These are phyloP conservation scores for Synodontis membranacea DNA, from an alignment of 2,113 vertebrate species.

Conservation along the genomic window DNA sequence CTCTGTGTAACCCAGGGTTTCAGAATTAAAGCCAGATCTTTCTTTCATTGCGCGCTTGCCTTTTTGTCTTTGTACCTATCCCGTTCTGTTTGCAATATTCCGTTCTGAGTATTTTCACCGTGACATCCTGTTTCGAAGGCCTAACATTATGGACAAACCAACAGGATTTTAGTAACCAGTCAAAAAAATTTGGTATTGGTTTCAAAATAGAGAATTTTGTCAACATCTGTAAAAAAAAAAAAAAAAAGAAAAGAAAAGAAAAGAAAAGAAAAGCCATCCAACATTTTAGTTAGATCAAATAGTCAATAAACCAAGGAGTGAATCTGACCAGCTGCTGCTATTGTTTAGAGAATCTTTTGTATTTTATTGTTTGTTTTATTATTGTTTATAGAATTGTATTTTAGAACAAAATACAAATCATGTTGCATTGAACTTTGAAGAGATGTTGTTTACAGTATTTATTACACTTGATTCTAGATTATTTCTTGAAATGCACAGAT, in stretches of 20 bases:
- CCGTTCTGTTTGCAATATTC: not conserved
- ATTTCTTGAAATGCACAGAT: not conserved
- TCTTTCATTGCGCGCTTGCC: not conserved
- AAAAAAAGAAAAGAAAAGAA: no score
- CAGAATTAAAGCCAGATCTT: not conserved
- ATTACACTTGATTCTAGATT: not conserved
- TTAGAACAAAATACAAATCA: not conserved
- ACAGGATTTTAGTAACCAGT: not conserved
- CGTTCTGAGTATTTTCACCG: not conserved
- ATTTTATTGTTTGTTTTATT: no score
- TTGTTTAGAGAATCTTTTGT: no score
- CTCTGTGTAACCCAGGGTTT: not conserved
- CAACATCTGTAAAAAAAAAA: not conserved
- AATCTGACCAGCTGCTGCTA: not conserved
- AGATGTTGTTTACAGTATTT: not conserved
- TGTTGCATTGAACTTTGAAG: not conserved
- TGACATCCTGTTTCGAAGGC: not conserved
- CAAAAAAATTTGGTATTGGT: not conserved
- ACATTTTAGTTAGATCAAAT: not conserved
- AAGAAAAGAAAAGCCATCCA: no score
- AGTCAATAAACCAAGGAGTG: not conserved
- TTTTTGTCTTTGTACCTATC: not conserved
- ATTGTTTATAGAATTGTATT: no score
- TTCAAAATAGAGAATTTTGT: not conserved
- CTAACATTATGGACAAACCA: not conserved